phyloP scores from a whole-genome alignment of 2,113 vertebrate species.

The Microcebus murinus region DNA sequence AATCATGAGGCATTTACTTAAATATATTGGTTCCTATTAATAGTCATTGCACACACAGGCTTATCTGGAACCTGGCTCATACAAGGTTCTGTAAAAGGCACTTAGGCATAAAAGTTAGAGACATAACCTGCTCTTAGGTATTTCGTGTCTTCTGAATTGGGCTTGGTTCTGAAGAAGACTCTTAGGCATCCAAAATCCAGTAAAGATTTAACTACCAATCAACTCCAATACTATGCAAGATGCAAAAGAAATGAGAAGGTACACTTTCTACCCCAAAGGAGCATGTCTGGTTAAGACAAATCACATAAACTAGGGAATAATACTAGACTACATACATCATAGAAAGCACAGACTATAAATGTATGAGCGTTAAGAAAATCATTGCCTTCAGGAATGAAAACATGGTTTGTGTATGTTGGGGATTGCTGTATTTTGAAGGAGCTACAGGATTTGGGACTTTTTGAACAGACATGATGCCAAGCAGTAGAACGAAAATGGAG shows the following conservation, averaged over 20 bases:
- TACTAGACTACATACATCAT: neutral
- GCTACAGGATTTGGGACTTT: neutral
- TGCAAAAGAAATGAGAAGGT: neutral
- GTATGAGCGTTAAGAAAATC: neutral
- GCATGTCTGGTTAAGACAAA: neutral
- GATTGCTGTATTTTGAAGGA: neutral
- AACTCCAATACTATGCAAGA: neutral
- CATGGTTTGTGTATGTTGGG: neutral
- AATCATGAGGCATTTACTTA: neutral
- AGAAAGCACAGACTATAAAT: neutral
- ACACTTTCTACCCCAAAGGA: neutral
- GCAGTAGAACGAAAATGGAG: neutral
- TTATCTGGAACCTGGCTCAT: neutral
- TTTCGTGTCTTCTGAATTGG: neutral
- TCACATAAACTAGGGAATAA: neutral
- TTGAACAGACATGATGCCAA: neutral
- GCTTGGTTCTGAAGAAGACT: neutral
- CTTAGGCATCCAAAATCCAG: neutral
- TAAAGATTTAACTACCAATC: neutral
- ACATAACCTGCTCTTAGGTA: neutral
- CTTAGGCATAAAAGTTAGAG: neutral
- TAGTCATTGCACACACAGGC: neutral
- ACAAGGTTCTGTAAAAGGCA: neutral
- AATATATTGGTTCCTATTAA: neutral
- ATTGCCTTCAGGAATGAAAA: neutral